Conservation (phyloP, 2,113 vertebrate genomes). For the Typhlomys cinereus region DNA sequence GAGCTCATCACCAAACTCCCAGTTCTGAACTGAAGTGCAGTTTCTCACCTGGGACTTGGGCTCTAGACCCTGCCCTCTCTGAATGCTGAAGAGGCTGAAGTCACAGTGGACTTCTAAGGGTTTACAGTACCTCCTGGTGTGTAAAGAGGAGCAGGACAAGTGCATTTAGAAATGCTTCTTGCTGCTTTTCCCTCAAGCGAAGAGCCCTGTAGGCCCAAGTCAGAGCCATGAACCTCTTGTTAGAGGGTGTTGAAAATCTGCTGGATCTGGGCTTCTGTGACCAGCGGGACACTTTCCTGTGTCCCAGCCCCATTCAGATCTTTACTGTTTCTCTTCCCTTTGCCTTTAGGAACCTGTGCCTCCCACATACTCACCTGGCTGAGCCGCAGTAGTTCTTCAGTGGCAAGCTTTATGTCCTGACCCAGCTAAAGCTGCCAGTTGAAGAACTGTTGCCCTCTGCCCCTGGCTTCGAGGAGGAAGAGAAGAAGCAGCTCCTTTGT, state of each 20-base stretch:
- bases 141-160: constrained; percentile 16
- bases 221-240: background rate
- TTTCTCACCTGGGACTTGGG: constrained; percentile 41
- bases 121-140: background rate
- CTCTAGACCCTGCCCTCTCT: background rate
- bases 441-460: constrained; percentile 99
- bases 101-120: background rate
- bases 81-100: background rate
- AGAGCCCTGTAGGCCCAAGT: background rate
- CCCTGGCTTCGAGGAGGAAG: constrained; percentile 86
- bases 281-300: background rate
- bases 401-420: constrained; percentile 99
- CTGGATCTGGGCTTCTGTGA: background rate
- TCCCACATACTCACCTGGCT: constrained; percentile 87
- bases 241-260: constrained; percentile 14
- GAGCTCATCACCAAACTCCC: constrained; percentile 17
- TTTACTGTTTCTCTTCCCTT: constrained; percentile 63
- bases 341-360: constrained; percentile 53
- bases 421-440: constrained; percentile 99
- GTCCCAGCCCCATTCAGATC: constrained; percentile 42
- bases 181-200: background rate
- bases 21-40: constrained; percentile 21
- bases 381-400: constrained; percentile 99
- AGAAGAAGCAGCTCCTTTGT: constrained; percentile 46
- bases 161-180: background rate